phyloP scores from a whole-genome alignment of 2,888 invertebrate species.

The Sesia apiformis region DNA sequence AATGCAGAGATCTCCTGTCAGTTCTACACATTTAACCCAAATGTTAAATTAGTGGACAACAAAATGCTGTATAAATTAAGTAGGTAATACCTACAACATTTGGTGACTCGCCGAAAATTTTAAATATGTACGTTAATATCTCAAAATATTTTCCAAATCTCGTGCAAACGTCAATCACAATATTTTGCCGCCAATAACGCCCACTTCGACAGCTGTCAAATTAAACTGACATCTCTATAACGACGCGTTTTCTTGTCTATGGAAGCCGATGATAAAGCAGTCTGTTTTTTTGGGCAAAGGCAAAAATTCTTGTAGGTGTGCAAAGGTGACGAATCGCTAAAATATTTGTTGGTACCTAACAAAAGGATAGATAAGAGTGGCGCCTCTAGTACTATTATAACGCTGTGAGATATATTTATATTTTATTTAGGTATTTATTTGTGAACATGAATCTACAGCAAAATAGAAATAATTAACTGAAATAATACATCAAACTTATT shows the following conservation, averaged over 20 bases:
- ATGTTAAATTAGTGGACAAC: too few relatives aligned
- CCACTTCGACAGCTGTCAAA: slow-evolving; percentile 65
- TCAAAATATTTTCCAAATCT: slow-evolving; percentile 30
- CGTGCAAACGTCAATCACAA: slow-evolving; percentile 33
- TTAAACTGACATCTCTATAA: slow-evolving; percentile 53
- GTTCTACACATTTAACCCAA: too few relatives aligned
- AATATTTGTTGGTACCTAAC: slow-evolving; percentile 16
- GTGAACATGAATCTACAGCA: too few relatives aligned
- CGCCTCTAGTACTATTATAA: slow-evolving; percentile 7
- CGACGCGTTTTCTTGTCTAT: slow-evolving; percentile 23
- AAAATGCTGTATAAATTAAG: too few relatives aligned
- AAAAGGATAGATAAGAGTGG: slow-evolving; percentile 10
- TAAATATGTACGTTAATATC: background rate
- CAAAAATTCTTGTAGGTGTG: slow-evolving; percentile 10
- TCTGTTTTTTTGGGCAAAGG: slow-evolving; percentile 10
- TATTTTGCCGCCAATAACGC: slow-evolving; percentile 41
- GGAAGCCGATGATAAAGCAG: slow-evolving; percentile 17
- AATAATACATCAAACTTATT: too few relatives aligned
- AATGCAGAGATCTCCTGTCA: too few relatives aligned
- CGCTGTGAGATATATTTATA: too few relatives aligned
- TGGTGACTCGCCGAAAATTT: too few relatives aligned
- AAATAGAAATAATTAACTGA: too few relatives aligned
- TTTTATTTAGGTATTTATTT: too few relatives aligned
- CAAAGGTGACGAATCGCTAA: slow-evolving; percentile 22
- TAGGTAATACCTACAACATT: too few relatives aligned